phyloP scores from a whole-genome alignment of 2,888 invertebrate genomes.

The Melanotus villosus region DNA sequence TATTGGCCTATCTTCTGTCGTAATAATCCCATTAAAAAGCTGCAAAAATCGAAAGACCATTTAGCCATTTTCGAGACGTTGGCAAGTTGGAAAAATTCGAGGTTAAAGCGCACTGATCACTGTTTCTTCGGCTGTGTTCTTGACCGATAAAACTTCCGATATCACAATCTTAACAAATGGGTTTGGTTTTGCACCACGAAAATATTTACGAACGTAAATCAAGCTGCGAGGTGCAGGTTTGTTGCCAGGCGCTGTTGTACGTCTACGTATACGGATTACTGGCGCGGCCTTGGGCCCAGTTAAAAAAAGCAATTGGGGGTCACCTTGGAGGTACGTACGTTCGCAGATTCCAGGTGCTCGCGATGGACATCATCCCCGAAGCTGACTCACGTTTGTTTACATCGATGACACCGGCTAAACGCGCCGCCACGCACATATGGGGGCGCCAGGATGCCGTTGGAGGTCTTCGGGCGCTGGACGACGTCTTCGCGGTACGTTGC shows the following conservation, averaged over 20 bases:
- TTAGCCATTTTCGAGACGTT: not conserved
- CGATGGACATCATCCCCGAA: slow-evolving; percentile 51
- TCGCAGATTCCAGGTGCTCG: slow-evolving; percentile 47
- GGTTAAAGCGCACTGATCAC: not conserved
- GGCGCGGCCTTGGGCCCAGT: slow-evolving; percentile 58
- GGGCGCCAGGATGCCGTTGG: not conserved
- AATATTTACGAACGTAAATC: slow-evolving; percentile 61
- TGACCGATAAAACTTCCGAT: slow-evolving; percentile 20
- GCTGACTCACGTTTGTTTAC: slow-evolving; percentile 49
- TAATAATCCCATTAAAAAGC: not conserved
- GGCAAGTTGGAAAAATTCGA: not conserved
- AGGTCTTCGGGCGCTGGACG: slow-evolving; percentile 31
- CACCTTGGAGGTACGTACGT: slow-evolving; percentile 60
- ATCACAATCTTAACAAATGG: slow-evolving; percentile 27
- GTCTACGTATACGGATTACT: slow-evolving; percentile 59
- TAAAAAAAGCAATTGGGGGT: slow-evolving; percentile 63
- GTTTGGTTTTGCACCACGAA: slow-evolving; percentile 52
- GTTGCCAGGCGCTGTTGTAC: slow-evolving; percentile 59
- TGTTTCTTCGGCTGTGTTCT: not conserved
- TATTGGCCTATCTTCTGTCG: slow-evolving; percentile 6
- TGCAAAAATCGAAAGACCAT: not conserved
- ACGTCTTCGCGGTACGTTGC: slow-evolving; percentile 58
- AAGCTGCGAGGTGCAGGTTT: slow-evolving; percentile 56
- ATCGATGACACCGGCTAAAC: slow-evolving; percentile 11
- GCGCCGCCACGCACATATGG: slow-evolving; percentile 22